Base-by-base conservation (phyloP, 1,140 invertebrate genomes). In the Popillia japonica region DNA sequence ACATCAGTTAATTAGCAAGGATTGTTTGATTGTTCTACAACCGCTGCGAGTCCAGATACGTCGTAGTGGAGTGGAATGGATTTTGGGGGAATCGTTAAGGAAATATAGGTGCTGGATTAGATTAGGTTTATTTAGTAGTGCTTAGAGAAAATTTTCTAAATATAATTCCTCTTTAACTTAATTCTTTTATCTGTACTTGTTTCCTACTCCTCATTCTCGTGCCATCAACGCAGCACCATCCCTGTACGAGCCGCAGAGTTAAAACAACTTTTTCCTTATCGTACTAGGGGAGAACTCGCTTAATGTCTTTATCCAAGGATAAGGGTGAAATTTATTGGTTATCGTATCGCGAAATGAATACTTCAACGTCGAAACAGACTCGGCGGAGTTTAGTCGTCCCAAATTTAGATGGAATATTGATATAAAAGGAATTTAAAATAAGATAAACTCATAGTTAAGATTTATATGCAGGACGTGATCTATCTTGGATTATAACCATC, bases 291-390 rank as follows among this genome's bases (percentile, higher is more conserved):
- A n/a, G 48, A 34, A 34, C 48, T 55, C n/a, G 17, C 11, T 55
- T 55, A 55, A 55, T 55, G 48, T 17, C 48, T 55, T 55, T 55
- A 55, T 55, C 48, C 6, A 55, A n/a, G 48, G 48, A 55, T 55
- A 55, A 55, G 48, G 48, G 48, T n/a, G 48, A n/a, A 55, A 55
- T 55, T 55, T 55, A 55, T 55, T 55, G 48, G 48, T 55, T 55
- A 55, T 55, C 48, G 11, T 72, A 72, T 72, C 64, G 14, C 3
- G 20, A 11, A 23, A 72, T 72, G 34, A 34, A 72, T 27, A 11
- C 17, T 55, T n/a, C 11, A n/a, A 55, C 14, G 48, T 55, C 48
- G 48, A 55, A 17, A 55, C 17, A 55, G 17, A 17, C 11, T 3
- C 48, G 48, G 14, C 48, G 14, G 48, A 34, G 1, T 34, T 34